Evolutionary conservation across 2,797 vertebrate genomes (phyloP).

Genomic region (Sparus aurata): DNA sequence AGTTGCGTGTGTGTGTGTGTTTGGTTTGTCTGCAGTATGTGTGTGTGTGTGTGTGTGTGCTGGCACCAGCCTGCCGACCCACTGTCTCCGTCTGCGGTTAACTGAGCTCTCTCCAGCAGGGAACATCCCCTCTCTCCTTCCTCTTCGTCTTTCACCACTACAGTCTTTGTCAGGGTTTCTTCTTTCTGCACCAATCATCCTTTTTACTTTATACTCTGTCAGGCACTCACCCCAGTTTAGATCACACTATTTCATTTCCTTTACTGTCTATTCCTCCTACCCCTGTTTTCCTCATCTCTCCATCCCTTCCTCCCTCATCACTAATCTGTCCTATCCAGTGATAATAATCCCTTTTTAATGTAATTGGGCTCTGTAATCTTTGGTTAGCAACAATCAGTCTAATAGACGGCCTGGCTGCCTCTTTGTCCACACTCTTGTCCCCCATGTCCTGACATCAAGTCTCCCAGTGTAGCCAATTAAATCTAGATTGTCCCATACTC

Average conservation of each 20-base stretch:
- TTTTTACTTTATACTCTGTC: slow-evolving; percentile 20
- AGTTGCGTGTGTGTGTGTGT: slow-evolving; percentile 6
- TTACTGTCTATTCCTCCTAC: slow-evolving; percentile 19
- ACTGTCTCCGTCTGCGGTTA: slow-evolving; percentile 80
- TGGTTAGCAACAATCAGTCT: slow-evolving; percentile 63
- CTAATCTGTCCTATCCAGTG: slow-evolving; percentile 65
- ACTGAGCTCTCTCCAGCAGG: slow-evolving; percentile 68
- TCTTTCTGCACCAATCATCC: slow-evolving; percentile 15
- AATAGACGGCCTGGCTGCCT: slow-evolving; percentile 66
- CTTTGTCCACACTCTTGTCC: slow-evolving; percentile 51
- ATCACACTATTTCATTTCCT: slow-evolving; percentile 27
- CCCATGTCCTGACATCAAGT: slow-evolving; percentile 44
- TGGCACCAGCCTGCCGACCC: slow-evolving; percentile 74
- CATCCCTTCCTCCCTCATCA: slow-evolving; percentile 18
- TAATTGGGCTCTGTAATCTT: slow-evolving; percentile 75
- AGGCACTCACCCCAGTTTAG: slow-evolving; percentile 1
- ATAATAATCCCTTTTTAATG: slow-evolving; percentile 76
- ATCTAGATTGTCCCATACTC: slow-evolving; percentile 44
- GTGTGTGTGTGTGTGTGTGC: slow-evolving; percentile 18
- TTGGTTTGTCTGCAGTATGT: no score
- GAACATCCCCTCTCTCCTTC: slow-evolving; percentile 44
- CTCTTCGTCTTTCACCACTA: slow-evolving; percentile 19
- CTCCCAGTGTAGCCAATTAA: slow-evolving; percentile 65
- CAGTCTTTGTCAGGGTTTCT: slow-evolving; percentile 25
- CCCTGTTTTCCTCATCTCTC: slow-evolving; percentile 8